phyloP scores from a whole-genome alignment of 1,140 invertebrate genomes.

The Drosophila melanica region DNA sequence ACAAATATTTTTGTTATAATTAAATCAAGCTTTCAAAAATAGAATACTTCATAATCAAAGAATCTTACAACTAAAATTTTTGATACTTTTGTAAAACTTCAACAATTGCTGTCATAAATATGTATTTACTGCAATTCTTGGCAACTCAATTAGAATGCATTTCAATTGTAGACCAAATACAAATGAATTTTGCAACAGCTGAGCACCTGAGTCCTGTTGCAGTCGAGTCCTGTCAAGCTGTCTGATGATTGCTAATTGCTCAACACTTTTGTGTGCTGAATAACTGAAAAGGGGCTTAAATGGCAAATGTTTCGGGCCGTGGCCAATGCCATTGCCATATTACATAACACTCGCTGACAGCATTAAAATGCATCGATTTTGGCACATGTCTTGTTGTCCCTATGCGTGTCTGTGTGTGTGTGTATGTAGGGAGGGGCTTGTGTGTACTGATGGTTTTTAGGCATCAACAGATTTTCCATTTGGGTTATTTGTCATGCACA shows the following conservation, averaged over 20 bases:
- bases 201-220: not conserved
- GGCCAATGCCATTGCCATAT: not conserved
- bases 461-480: constrained; percentile 80
- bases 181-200: constrained; percentile 11
- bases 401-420: constrained; percentile 2
- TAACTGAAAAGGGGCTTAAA: constrained; percentile 32
- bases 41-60: not conserved
- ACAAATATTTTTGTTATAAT: too few relatives aligned
- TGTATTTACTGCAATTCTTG: constrained; percentile 34
- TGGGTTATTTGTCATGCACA: constrained; percentile 74
- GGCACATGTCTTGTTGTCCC: constrained; percentile 23
- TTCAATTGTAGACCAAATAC: constrained; percentile 6
- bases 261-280: constrained; percentile 41
- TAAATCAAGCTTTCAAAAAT: too few relatives aligned
- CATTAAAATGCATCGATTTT: constrained; percentile 64
- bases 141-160: constrained; percentile 45
- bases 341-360: constrained; percentile 23
- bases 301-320: constrained; percentile 1
- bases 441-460: constrained; percentile 62
- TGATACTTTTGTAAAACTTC: not conserved
- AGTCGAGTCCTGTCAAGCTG: constrained; percentile 17
- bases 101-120: constrained; percentile 31
- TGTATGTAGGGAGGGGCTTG: not conserved
- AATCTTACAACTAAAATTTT: not conserved
- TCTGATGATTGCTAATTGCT: constrained; percentile 46